These are phyloP conservation scores for Bathynomus jamesi DNA, from an alignment of 1,140 invertebrate genomes.

Conservation along the genomic window DNA sequence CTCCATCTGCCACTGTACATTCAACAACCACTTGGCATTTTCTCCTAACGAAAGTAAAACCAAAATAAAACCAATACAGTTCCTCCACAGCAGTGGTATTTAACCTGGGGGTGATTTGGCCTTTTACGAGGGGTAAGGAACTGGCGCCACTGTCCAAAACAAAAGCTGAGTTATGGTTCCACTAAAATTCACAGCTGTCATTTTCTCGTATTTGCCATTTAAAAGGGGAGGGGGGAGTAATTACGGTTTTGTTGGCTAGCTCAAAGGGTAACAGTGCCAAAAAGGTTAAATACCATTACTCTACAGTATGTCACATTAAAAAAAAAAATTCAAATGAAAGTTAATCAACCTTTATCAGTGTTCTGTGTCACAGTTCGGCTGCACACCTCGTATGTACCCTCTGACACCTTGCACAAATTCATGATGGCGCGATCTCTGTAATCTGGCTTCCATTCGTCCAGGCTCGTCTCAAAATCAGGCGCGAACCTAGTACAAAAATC, in stretches of 20 bases:
- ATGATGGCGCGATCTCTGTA: conserved; percentile 69
- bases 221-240: too few species aligned
- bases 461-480: conserved; percentile 89
- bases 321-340: background rate
- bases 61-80: too few species aligned
- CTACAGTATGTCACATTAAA: background rate
- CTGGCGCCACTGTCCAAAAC: too few species aligned
- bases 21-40: conserved; percentile 96
- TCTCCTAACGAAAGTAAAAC: conserved; percentile 48
- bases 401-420: conserved; percentile 95
- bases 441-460: conserved; percentile 96
- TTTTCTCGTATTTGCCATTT: too few species aligned
- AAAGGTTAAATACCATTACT: background rate
- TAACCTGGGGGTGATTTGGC: too few species aligned
- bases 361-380: conserved; percentile 67
- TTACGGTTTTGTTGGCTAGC: too few species aligned
- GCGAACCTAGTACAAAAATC: conserved; percentile 58
- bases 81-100: too few species aligned
- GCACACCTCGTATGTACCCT: conserved; percentile 95
- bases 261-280: background rate
- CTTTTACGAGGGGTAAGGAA: too few species aligned
- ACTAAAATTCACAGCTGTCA: too few species aligned
- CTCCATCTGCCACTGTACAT: conserved; percentile 98
- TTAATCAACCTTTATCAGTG: conserved; percentile 26
- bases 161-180: too few species aligned